These are phyloP conservation scores for Xyrichtys novacula DNA, from an alignment of 2,797 vertebrate genomes.

Conservation along the genomic window DNA sequence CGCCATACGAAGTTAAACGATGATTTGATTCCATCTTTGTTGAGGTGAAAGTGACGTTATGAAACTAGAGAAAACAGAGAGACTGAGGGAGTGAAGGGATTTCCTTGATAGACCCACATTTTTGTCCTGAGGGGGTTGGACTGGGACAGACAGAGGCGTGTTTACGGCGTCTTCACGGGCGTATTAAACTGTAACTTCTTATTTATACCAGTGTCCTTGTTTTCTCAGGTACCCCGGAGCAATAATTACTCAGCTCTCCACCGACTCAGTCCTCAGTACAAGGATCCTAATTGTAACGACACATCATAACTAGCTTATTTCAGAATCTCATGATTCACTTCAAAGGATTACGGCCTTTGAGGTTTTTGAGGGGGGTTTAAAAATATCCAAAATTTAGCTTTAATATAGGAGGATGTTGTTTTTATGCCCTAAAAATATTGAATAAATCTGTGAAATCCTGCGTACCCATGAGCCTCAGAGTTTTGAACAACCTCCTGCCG, in stretches of 20 bases:
- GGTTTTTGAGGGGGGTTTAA: not conserved
- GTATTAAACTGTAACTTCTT: not conserved
- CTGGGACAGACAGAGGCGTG: not conserved
- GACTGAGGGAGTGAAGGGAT: not conserved
- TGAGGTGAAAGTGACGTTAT: not conserved
- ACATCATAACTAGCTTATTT: not conserved
- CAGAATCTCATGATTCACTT: not conserved
- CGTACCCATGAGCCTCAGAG: not conserved
- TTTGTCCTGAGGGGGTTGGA: not conserved
- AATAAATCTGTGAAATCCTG: not conserved
- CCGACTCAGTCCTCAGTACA: slow-evolving; percentile 1
- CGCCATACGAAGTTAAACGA: not conserved
- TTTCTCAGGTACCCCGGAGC: not conserved
- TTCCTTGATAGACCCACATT: not conserved
- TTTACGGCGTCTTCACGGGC: not conserved
- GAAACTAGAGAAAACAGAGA: not conserved
- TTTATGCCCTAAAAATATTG: not conserved
- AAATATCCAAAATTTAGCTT: not conserved
- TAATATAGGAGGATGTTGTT: not conserved
- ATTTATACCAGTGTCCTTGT: not conserved
- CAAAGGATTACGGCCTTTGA: not conserved
- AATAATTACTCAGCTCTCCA: slow-evolving; percentile 4
- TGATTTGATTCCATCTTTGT: not conserved
- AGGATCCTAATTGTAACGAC: not conserved
- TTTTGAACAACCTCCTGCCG: too few species aligned